Evolutionary conservation across 2,888 invertebrate genomes (phyloP).

Genomic region (Acanthosepion esculentum): DNA sequence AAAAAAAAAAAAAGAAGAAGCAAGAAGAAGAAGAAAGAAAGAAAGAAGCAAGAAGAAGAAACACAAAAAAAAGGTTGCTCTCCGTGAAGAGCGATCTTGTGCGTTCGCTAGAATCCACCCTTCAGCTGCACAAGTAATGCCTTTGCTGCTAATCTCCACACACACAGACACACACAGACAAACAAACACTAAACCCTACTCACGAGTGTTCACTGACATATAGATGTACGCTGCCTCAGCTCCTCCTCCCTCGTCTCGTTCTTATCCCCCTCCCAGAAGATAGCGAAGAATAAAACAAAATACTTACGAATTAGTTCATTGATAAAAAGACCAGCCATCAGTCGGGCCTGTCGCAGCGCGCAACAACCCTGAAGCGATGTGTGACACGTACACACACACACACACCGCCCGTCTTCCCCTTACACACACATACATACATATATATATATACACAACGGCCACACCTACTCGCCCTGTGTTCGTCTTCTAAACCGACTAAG

Average conservation of each 20-base stretch:
- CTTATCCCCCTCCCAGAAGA: background rate
- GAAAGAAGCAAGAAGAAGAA: too few species aligned
- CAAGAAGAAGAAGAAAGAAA: too few species aligned
- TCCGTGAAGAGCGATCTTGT: background rate
- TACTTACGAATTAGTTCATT: conserved; percentile 20
- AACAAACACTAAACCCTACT: background rate
- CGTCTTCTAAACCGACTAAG: background rate
- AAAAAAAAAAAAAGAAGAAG: too few species aligned
- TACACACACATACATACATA: background rate
- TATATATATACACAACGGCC: background rate
- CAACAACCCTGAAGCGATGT: background rate
- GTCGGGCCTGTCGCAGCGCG: background rate
- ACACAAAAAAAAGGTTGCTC: background rate
- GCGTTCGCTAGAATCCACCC: background rate
- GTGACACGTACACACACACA: background rate
- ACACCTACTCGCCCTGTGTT: background rate
- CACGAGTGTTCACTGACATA: background rate
- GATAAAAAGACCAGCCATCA: background rate
- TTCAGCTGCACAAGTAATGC: background rate
- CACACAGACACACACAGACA: background rate
- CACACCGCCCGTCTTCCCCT: background rate
- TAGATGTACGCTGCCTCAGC: background rate
- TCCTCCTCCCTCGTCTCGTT: background rate
- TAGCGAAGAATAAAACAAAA: background rate
- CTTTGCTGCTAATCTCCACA: too few species aligned